Evolutionary conservation across 2,113 vertebrate species (phyloP), one percentile per base, ranked within the genome.

Genomic region (Callocephalon fimbriatum): DNA sequence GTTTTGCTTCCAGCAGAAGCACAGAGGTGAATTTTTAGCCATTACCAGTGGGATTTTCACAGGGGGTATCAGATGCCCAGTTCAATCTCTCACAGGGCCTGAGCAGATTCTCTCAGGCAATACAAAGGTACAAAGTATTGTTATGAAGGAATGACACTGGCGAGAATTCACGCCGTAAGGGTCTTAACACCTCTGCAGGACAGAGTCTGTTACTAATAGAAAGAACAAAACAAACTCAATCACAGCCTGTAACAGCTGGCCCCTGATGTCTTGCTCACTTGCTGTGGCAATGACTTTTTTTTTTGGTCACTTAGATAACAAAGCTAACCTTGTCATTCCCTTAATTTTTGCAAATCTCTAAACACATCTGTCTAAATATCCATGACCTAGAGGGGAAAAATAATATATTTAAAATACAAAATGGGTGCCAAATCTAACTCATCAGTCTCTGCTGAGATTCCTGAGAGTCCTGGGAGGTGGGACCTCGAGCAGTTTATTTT

Each of bases 361-460:
- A 91, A 85, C 73, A 91, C 95, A 96, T 95, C 95, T 96, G 90
- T 96, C 92, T 91, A 97, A 97, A 97, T 95, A 97, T 92, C 76
- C 80, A 85, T 84, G 91, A 93, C 88, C 94, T 78, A 78, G 86
- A 95, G 94, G 88, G 93, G 83, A 66, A 95, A 94, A 96, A 72
- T 47, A 89, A 94, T 75, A 73, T 81, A 95, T 92, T 93, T 87
- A 78, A 95, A 89, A 89, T 53, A 96, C 1, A 1, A 88, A 87
- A 81, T 71, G 35, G 15, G 48, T 95, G 96, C 95, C 96, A 97
- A 95, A 95, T 95, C 94, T 95, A 97, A 95, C 80, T 97, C 93
- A 93, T 96, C 95, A 89, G 91, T 89, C 91, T 95, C 91, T 87
- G 54, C 77, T 91, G 88, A 80, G 66, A 97, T 94, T 97, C 92